Base-by-base conservation (phyloP, 2,797 vertebrate species). In the Tapera naevia region DNA sequence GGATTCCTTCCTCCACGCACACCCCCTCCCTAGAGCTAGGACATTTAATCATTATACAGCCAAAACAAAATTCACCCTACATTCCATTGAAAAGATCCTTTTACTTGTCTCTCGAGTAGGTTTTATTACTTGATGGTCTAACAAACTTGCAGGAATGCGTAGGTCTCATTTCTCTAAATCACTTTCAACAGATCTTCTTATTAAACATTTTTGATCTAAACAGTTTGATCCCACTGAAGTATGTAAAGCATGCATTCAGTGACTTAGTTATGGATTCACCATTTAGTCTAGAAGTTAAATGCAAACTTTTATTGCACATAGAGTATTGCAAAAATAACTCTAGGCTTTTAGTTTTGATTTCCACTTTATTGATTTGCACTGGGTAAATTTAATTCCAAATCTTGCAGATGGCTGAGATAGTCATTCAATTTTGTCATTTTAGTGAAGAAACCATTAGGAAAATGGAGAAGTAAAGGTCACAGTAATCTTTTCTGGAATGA, bases 311-410 rank as follows among this genome's bases (percentile, higher is more conserved):
- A 92, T 92, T 95, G 80, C 53, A 84, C 58, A 61, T 48, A 85
- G 74, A 54, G 61, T 85, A 86, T 83, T 89, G 79, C 65, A 97
- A 88, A 96, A 96, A 87, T 87, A 93, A 94, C n/a, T 45, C 64
- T 58, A 81, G 78, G 86, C 96, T 96, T 96, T 97, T 91, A 93
- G 94, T 89, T 97, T 91, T 96, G 93, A 97, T 97, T 96, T 97
- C 92, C 48, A 92, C 89, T 95, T 94, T 97, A 97, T 97, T 86
- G 97, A 98, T 97, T 96, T 95, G 79, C 80, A 83, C 86, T 56
- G 82, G 79, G 87, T 87, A 96, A 96, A 97, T 97, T 96, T 95
- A 97, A 97, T 97, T 97, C 95, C 74, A 89, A 84, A 88, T 90
- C 94, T 94, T 54, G 78, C 56, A 95, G 82, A 96, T 61, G 94